A percentile compares a stretch with the other conserved stretches of the same genome.
Conservation (phyloP, 2,113 vertebrate species). For the Zosterops hypoxanthus region DNA sequence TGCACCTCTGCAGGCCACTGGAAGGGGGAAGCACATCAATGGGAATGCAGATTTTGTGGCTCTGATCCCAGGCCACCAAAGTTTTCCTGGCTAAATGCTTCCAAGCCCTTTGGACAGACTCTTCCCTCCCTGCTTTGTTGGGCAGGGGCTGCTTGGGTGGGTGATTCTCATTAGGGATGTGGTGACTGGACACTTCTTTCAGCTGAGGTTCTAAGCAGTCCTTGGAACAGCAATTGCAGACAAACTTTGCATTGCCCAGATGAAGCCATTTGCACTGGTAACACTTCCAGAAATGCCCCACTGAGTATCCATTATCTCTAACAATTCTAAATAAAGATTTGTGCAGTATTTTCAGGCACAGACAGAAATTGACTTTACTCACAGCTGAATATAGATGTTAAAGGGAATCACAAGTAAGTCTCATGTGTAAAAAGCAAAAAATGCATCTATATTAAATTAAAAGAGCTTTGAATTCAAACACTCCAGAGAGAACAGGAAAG, state of each 20-base stretch:
- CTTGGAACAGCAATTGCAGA: not conserved
- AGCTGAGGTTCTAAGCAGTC: not conserved
- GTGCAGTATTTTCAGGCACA: not conserved
- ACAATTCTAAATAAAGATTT: not conserved
- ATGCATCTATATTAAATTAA: not conserved
- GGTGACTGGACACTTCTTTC: not conserved
- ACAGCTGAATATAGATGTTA: constrained; percentile 8
- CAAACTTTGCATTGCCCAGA: not conserved
- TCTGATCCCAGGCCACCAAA: not conserved
- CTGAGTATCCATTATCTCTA: constrained; percentile 7
- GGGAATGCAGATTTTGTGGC: not conserved
- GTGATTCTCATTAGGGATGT: not conserved
- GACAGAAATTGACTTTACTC: constrained; percentile 15
- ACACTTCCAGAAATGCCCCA: not conserved
- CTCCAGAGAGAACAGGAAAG: not conserved
- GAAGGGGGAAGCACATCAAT: not conserved
- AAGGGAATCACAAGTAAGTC: not conserved
- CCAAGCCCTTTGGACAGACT: not conserved
- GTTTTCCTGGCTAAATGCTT: not conserved
- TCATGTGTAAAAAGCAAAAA: not conserved
- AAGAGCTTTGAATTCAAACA: not conserved
- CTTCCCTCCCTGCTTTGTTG: not conserved
- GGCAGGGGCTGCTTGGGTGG: not conserved
- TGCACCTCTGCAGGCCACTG: not conserved
- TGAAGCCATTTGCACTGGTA: not conserved